phyloP scores from a whole-genome alignment of 2,888 invertebrate genomes.

The Drosophila lutescens region DNA sequence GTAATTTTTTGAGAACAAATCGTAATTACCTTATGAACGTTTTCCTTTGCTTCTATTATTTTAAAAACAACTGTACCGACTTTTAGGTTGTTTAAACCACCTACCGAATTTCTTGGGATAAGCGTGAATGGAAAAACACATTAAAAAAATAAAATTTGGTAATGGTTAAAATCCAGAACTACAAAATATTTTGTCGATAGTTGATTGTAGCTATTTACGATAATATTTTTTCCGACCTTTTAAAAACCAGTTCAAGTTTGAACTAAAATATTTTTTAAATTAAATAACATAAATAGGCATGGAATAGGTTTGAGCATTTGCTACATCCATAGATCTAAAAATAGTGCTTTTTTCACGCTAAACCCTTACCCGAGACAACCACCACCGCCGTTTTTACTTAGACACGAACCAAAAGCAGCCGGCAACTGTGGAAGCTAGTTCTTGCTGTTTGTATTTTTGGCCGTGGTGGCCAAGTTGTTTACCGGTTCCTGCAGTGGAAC shows the following conservation, averaged over 20 bases:
- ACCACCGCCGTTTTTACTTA: constrained; percentile 1
- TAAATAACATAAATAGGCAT: neutral
- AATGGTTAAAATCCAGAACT: no score
- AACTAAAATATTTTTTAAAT: no score
- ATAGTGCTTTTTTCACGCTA: neutral
- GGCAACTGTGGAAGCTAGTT: constrained; percentile 41
- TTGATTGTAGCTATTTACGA: no score
- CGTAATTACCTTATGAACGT: neutral
- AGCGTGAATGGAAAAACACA: neutral
- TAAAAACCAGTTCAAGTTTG: no score
- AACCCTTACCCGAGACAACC: constrained; percentile 17
- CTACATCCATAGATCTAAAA: neutral
- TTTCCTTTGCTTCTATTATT: neutral
- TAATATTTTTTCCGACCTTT: no score
- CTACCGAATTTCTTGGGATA: no score
- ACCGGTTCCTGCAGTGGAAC: constrained; percentile 85
- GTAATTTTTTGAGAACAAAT: neutral
- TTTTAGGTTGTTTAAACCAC: no score
- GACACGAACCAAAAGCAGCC: constrained; percentile 35
- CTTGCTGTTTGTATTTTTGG: constrained; percentile 60
- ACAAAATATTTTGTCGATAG: no score
- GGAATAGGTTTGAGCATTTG: neutral
- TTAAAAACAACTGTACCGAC: neutral
- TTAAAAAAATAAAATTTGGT: no score
- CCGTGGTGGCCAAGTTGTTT: constrained; percentile 55